A percentile compares a stretch with the other conserved stretches of the same genome.
These are phyloP conservation scores for Acholoe squamosa DNA, from an alignment of 2,888 invertebrate species.

Conservation along the genomic window DNA sequence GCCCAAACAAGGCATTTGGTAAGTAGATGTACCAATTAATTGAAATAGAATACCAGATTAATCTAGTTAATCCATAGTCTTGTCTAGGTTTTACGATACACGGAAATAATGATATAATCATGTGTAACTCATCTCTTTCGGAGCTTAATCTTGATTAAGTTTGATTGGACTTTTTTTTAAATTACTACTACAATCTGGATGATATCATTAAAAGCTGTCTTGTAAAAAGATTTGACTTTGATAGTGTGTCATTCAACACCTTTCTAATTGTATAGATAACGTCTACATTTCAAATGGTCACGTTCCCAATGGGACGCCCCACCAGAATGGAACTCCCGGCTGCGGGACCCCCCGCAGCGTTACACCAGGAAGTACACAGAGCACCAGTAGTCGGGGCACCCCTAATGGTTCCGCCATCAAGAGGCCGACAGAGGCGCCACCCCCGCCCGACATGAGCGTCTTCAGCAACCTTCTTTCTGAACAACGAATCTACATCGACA, in stretches of 20 bases:
- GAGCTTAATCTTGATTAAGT: too few relatives aligned
- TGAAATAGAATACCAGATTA: too few relatives aligned
- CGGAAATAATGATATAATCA: too few relatives aligned
- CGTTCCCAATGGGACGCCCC: not conserved
- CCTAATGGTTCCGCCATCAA: not conserved
- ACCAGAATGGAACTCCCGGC: not conserved
- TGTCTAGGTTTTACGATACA: too few relatives aligned
- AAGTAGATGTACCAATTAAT: too few relatives aligned
- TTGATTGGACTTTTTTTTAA: too few relatives aligned
- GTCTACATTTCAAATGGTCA: constrained; percentile 23
- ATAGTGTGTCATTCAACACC: too few relatives aligned
- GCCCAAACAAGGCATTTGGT: constrained; percentile 38
- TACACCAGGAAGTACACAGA: not conserved
- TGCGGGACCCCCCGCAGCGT: not conserved
- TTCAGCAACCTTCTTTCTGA: not conserved
- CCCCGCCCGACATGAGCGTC: not conserved
- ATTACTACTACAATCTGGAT: not conserved
- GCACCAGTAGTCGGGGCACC: not conserved
- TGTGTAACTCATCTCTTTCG: too few relatives aligned
- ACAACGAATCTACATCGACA: constrained; percentile 56
- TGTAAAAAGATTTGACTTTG: too few relatives aligned
- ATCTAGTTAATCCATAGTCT: too few relatives aligned
- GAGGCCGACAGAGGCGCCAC: not conserved
- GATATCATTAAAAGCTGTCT: too few relatives aligned
- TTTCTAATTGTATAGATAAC: not conserved